A percentile compares a stretch with the other conserved stretches of the same genome.
Evolutionary conservation across 2,888 invertebrate genomes (phyloP).

Genomic region (Agriotes lineatus): DNA sequence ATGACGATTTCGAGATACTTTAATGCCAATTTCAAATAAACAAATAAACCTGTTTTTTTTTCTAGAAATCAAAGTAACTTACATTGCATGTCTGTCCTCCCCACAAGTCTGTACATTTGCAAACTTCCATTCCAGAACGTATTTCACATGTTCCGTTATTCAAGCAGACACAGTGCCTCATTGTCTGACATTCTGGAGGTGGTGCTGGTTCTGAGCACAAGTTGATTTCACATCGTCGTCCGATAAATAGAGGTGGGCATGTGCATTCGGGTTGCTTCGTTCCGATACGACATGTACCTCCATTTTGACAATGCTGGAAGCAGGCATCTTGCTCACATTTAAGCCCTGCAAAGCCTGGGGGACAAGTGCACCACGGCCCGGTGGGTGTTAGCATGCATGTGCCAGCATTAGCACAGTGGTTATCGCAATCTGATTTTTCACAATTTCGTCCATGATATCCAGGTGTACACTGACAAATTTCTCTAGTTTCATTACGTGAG

Average conservation of each 20-base stretch:
- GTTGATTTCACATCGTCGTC: slow-evolving; percentile 69
- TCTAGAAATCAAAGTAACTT: slow-evolving; percentile 46
- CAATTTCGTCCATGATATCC: slow-evolving; percentile 69
- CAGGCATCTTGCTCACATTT: slow-evolving; percentile 74
- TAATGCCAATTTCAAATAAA: too few species aligned
- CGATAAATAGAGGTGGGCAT: slow-evolving; percentile 66
- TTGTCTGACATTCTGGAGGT: slow-evolving; percentile 36
- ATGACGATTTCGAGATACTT: too few species aligned
- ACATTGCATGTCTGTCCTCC: slow-evolving; percentile 71
- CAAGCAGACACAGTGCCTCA: slow-evolving; percentile 49
- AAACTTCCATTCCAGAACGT: slow-evolving; percentile 66
- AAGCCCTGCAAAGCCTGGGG: slow-evolving; percentile 69
- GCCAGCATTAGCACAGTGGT: slow-evolving; percentile 58
- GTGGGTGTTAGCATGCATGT: slow-evolving; percentile 52
- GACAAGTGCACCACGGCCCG: slow-evolving; percentile 61
- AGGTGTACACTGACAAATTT: slow-evolving; percentile 70
- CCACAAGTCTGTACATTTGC: slow-evolving; percentile 70
- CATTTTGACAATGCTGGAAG: slow-evolving; percentile 71
- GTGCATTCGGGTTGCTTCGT: slow-evolving; percentile 65
- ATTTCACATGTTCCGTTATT: slow-evolving; percentile 58
- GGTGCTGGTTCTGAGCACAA: slow-evolving; percentile 66
- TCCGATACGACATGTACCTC: slow-evolving; percentile 66
- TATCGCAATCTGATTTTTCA: slow-evolving; percentile 62
- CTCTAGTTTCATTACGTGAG: slow-evolving; percentile 60
- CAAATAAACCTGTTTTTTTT: too few species aligned